Conservation (phyloP, 2,113 vertebrate species). For the Notiomystis cincta region DNA sequence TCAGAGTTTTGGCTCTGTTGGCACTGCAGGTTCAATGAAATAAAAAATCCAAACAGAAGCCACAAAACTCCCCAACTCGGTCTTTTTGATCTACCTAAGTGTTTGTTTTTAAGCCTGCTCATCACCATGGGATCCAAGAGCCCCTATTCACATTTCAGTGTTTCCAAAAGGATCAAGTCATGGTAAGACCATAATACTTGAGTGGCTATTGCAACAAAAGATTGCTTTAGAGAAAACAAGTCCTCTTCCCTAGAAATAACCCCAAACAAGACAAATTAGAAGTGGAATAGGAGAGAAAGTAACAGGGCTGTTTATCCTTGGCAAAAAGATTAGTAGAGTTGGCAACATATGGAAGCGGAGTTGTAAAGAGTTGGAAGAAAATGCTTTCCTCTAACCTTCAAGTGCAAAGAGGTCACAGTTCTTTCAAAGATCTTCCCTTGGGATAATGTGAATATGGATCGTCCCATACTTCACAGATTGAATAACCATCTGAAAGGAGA, state of each 20-base stretch:
- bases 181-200: not conserved
- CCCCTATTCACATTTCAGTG: not conserved
- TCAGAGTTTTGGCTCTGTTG: conserved; percentile 14
- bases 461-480: not conserved
- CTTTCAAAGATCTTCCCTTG: conserved; percentile 3
- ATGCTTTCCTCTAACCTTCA: not conserved
- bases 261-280: not conserved
- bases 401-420: not conserved
- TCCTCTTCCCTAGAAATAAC: not conserved
- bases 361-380: not conserved
- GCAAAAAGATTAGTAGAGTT: not conserved
- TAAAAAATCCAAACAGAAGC: conserved; percentile 29
- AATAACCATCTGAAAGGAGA: conserved; percentile 27
- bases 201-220: not conserved
- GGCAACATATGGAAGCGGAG: not conserved
- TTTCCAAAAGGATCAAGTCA: not conserved
- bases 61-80: not conserved
- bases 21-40: conserved; percentile 6
- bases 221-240: not conserved
- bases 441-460: not conserved
- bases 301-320: not conserved
- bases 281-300: not conserved
- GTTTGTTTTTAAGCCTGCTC: conserved; percentile 24
- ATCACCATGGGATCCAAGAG: not conserved
- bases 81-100: not conserved